Conservation (phyloP, 2,888 invertebrate genomes). For the Cantharis lateralis region DNA sequence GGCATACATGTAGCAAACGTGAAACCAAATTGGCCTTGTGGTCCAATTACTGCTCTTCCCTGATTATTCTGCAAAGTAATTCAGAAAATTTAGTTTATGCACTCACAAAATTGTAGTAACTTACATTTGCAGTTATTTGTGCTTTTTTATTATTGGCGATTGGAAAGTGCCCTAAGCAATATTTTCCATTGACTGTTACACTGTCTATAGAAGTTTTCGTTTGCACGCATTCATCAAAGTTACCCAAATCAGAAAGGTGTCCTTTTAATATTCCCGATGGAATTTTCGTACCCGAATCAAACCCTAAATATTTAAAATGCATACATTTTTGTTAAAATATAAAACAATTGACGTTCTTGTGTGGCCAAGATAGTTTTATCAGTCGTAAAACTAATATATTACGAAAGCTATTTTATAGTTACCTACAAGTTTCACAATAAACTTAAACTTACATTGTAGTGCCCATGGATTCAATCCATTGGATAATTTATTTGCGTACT, state of each 20-base stretch:
- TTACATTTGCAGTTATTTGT: not conserved
- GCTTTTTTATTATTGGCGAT: not conserved
- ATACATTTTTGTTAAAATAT: too few species aligned
- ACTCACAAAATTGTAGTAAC: too few species aligned
- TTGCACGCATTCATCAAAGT: slow-evolving; percentile 33
- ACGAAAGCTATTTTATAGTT: too few species aligned
- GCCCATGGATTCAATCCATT: not conserved
- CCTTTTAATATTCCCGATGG: slow-evolving; percentile 33
- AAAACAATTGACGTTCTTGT: too few species aligned
- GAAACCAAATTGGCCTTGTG: not conserved
- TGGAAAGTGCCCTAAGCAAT: not conserved
- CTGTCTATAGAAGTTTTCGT: not conserved
- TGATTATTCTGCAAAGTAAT: too few species aligned
- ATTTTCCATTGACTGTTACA: not conserved
- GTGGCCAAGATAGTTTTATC: too few species aligned
- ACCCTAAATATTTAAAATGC: slow-evolving; percentile 21
- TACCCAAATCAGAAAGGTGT: slow-evolving; percentile 31
- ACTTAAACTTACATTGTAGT: not conserved
- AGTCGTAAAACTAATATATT: too few species aligned
- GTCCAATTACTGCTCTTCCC: too few species aligned
- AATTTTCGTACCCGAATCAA: slow-evolving; percentile 32
- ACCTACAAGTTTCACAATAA: not conserved
- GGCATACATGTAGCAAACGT: slow-evolving; percentile 1
- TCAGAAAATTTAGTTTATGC: too few species aligned
- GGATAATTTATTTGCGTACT: not conserved